Evolutionary conservation across 2,113 vertebrate species (phyloP).

Genomic region (Anarhynchus alexandrinus): DNA sequence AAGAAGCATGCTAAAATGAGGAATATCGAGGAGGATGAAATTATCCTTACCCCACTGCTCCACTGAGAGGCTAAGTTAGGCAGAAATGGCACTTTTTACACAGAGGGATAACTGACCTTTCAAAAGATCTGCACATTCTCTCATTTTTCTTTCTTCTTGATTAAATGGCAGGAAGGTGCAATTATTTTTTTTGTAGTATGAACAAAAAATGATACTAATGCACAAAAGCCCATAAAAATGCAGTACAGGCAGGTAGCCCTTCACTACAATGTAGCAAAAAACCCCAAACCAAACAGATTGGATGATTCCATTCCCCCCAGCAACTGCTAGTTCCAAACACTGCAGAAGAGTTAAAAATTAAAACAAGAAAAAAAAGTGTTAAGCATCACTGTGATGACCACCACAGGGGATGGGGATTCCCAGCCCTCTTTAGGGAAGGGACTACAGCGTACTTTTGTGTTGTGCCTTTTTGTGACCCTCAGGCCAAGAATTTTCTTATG

Average conservation of each 20-base stretch:
- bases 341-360: neutral
- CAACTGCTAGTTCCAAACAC: neutral
- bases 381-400: neutral
- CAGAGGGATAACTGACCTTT: neutral
- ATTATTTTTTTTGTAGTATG: neutral
- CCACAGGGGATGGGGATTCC: accelerated
- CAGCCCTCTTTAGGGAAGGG: neutral
- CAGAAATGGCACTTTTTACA: neutral
- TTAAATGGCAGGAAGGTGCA: neutral
- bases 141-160: neutral
- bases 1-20: neutral
- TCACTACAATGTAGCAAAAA: accelerated
- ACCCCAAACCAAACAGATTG: neutral
- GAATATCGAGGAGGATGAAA: neutral
- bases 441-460: accelerated
- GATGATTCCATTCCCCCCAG: neutral
- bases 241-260: neutral
- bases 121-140: neutral
- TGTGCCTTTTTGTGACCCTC: neutral
- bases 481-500: neutral
- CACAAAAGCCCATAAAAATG: neutral
- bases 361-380: neutral
- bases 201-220: neutral
- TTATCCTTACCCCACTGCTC: neutral
- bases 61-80: neutral